A percentile compares a stretch with the other conserved stretches of the same genome.
Conservation (phyloP, 2,888 invertebrate species). For the Amphipoea oculea region DNA sequence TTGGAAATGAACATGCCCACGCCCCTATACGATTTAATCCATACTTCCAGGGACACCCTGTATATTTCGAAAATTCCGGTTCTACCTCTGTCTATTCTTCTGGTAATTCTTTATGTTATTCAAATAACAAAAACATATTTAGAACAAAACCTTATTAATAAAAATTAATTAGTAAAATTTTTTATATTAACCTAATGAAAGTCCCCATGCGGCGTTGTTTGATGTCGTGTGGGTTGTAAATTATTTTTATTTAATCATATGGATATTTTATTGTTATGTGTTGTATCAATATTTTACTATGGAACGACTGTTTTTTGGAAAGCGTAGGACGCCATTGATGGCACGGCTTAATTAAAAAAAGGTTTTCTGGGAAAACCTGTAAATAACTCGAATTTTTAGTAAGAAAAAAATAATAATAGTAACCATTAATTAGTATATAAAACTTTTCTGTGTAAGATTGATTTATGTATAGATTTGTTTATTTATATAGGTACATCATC, state of each 20-base stretch:
- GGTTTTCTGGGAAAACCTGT: background rate
- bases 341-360: too few relatives aligned
- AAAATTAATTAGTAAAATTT: slow-evolving; percentile 22
- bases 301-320: background rate
- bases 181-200: slow-evolving; percentile 4
- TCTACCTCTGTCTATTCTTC: too few relatives aligned
- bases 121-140: background rate
- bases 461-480: too few relatives aligned
- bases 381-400: background rate
- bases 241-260: slow-evolving; percentile 23
- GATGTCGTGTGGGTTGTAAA: slow-evolving; percentile 35
- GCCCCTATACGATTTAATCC: too few relatives aligned
- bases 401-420: too few relatives aligned
- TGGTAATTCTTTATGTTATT: too few relatives aligned
- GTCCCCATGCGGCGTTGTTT: slow-evolving; percentile 33
- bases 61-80: too few relatives aligned
- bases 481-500: too few relatives aligned
- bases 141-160: background rate
- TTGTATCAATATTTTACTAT: slow-evolving; percentile 13
- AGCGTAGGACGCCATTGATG: slow-evolving; percentile 18
- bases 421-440: too few relatives aligned
- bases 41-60: too few relatives aligned
- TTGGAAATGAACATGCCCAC: too few relatives aligned
- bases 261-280: slow-evolving; percentile 5
- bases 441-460: too few relatives aligned